These are phyloP conservation scores for Merops nubicus DNA, from an alignment of 2,113 vertebrate genomes.

Conservation along the genomic window DNA sequence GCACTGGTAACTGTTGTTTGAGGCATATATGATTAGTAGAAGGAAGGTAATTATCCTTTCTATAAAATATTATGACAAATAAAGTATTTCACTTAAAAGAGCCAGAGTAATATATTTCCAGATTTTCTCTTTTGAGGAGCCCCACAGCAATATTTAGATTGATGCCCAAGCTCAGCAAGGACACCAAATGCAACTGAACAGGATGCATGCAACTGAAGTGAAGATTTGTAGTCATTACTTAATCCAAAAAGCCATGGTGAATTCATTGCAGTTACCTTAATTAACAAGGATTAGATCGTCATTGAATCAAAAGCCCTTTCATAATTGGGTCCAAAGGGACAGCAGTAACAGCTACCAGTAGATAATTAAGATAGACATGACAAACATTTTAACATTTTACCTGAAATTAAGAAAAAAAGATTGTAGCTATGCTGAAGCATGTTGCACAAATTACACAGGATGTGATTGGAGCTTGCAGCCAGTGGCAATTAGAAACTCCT, in stretches of 20 bases:
- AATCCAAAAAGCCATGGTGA: constrained; percentile 37
- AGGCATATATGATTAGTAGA: constrained; percentile 11
- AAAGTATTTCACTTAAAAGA: constrained; percentile 47
- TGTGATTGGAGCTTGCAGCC: not conserved
- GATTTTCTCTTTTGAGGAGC: constrained; percentile 28
- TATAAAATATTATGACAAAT: constrained; percentile 59
- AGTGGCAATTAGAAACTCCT: not conserved
- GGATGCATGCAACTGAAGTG: constrained; percentile 1
- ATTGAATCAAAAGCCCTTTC: constrained; percentile 62
- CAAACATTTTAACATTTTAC: constrained; percentile 55
- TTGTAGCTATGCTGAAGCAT: not conserved
- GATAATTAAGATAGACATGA: constrained; percentile 67
- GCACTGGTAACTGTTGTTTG: constrained; percentile 33
- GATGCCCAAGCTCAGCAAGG: constrained; percentile 14
- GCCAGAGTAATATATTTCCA: constrained; percentile 26
- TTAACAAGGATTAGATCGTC: constrained; percentile 72
- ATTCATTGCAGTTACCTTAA: constrained; percentile 70
- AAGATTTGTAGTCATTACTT: constrained; percentile 67
- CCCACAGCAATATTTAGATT: constrained; percentile 5
- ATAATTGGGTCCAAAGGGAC: constrained; percentile 70
- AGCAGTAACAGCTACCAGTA: constrained; percentile 28
- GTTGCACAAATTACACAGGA: not conserved
- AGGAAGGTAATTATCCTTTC: constrained; percentile 8
- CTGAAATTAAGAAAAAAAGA: not conserved
- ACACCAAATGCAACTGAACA: not conserved